phyloP scores from a whole-genome alignment of 2,888 invertebrate species.

The Ommatoiulus sabulosus region DNA sequence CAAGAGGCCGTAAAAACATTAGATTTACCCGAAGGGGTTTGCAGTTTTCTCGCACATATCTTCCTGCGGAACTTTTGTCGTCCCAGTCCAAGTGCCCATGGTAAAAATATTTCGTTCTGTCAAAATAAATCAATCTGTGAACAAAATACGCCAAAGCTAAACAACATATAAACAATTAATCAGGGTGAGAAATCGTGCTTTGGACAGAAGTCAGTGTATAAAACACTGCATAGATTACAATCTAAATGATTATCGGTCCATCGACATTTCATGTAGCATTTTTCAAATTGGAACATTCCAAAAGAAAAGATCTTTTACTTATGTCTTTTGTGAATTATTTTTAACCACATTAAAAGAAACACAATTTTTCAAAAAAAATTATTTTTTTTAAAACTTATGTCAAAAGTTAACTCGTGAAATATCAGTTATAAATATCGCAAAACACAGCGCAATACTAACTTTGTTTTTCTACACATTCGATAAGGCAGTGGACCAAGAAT shows the following conservation, averaged over 20 bases:
- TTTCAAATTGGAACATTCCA: no score
- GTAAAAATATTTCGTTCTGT: conserved; percentile 97
- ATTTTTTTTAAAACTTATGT: no score
- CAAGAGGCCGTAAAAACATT: no score
- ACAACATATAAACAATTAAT: conserved; percentile 13
- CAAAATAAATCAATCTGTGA: conserved; percentile 54
- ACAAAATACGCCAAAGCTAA: neutral
- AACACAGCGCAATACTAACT: conserved; percentile 70
- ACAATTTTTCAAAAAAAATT: no score
- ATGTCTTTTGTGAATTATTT: no score
- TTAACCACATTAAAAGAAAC: no score
- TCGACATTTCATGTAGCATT: no score
- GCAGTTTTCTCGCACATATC: conserved; percentile 98
- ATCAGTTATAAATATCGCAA: conserved; percentile 62
- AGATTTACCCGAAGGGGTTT: conserved; percentile 86
- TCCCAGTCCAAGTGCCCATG: conserved; percentile 98
- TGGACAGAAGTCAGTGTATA: neutral
- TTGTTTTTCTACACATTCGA: conserved; percentile 74
- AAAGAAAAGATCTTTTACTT: no score
- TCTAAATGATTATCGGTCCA: no score
- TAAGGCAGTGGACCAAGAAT: conserved; percentile 96
- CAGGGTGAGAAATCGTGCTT: neutral
- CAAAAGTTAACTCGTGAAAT: no score
- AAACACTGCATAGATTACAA: neutral
- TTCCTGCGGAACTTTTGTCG: conserved; percentile 93